These are phyloP conservation scores for Steinernema carpocapsae DNA, from an alignment of 2,888 invertebrate species.

Conservation along the genomic window DNA sequence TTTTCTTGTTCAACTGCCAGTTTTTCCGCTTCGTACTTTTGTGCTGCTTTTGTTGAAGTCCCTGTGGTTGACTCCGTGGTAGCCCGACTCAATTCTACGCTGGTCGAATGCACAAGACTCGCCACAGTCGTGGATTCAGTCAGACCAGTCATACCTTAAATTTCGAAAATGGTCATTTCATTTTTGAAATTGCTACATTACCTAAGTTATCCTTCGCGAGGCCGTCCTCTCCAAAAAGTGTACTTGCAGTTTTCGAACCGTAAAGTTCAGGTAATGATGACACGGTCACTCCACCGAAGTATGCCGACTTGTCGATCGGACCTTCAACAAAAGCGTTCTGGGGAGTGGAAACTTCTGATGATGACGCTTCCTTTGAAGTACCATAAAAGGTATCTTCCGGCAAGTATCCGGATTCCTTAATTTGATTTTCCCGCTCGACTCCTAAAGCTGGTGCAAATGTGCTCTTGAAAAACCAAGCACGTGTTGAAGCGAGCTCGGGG, in stretches of 20 bases:
- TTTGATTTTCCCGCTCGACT: background rate
- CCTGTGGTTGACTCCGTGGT: background rate
- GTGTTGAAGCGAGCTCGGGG: no score
- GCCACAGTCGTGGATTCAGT: background rate
- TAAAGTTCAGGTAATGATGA: background rate
- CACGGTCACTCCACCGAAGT: background rate
- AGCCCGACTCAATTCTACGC: background rate
- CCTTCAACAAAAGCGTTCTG: no score
- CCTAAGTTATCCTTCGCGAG: no score
- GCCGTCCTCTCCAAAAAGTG: no score
- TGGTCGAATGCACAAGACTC: background rate
- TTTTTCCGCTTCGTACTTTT: background rate
- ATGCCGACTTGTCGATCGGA: background rate
- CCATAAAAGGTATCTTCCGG: background rate
- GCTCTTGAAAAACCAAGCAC: background rate
- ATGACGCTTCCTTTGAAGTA: no score
- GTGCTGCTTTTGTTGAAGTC: background rate
- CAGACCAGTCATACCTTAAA: no score
- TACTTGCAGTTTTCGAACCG: no score
- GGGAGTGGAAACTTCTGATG: no score
- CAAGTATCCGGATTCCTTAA: slow-evolving; percentile 5
- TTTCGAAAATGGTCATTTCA: no score
- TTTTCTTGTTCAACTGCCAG: background rate
- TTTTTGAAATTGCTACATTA: no score
- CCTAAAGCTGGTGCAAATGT: slow-evolving; percentile 20